These are phyloP conservation scores for Ectemnius continuus DNA, from an alignment of 2,888 invertebrate genomes.

Conservation along the genomic window DNA sequence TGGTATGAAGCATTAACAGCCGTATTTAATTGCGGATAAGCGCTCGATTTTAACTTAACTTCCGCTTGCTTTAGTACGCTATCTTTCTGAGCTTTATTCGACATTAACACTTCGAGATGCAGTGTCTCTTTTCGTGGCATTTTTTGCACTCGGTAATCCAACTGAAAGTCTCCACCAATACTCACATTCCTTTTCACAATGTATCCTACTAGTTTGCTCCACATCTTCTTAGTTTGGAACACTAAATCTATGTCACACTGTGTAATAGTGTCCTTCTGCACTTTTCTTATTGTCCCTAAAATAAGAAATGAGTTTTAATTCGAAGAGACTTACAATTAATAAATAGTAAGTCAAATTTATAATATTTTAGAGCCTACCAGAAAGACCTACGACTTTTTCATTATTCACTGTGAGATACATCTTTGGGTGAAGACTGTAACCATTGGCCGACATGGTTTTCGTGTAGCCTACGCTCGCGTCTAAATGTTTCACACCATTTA, in stretches of 20 bases:
- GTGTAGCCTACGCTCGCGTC: slow-evolving; percentile 83
- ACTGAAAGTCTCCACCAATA: slow-evolving; percentile 81
- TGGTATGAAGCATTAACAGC: slow-evolving; percentile 77
- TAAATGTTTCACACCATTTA: slow-evolving; percentile 86
- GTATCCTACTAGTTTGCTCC: slow-evolving; percentile 86
- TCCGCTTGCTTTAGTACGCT: slow-evolving; percentile 83
- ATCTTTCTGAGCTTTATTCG: slow-evolving; percentile 81
- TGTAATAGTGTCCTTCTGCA: slow-evolving; percentile 84
- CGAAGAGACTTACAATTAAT: neutral
- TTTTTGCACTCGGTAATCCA: slow-evolving; percentile 84
- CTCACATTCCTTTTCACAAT: slow-evolving; percentile 81
- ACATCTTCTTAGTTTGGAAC: slow-evolving; percentile 88
- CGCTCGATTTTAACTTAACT: slow-evolving; percentile 85
- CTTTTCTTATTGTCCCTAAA: slow-evolving; percentile 81
- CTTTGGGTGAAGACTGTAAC: slow-evolving; percentile 85
- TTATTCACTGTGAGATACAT: slow-evolving; percentile 86
- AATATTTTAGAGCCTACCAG: slow-evolving; percentile 79
- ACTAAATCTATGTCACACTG: slow-evolving; percentile 88
- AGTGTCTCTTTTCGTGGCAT: slow-evolving; percentile 76
- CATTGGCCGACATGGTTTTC: slow-evolving; percentile 82
- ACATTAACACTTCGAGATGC: slow-evolving; percentile 78
- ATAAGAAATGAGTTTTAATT: slow-evolving; percentile 24
- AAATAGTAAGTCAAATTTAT: neutral
- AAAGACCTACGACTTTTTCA: slow-evolving; percentile 85
- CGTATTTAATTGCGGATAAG: slow-evolving; percentile 83